Conservation (phyloP, 2,888 invertebrate genomes). For the Callosobruchus maculatus region DNA sequence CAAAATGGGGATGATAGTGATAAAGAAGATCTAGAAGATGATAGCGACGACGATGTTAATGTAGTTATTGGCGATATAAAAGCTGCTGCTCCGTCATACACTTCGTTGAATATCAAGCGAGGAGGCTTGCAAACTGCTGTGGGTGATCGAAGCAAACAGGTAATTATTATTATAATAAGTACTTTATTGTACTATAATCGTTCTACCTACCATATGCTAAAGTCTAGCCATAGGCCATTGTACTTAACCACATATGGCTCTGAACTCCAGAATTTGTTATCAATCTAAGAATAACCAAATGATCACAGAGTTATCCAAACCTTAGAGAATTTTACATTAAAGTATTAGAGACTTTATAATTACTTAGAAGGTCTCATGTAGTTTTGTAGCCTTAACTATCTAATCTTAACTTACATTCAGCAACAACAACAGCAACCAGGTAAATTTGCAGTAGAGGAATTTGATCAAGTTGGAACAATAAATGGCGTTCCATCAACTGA, state of each 20-base stretch:
- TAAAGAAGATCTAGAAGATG: slow-evolving; percentile 56
- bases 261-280: too few relatives aligned
- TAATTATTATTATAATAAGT: too few relatives aligned
- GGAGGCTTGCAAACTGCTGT: slow-evolving; percentile 48
- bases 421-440: slow-evolving; percentile 60
- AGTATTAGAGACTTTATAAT: too few relatives aligned
- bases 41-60: slow-evolving; percentile 82
- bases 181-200: too few relatives aligned
- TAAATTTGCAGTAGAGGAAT: slow-evolving; percentile 83
- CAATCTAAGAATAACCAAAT: too few relatives aligned
- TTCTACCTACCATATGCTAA: too few relatives aligned
- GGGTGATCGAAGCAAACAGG: slow-evolving; percentile 51
- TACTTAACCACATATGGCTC: too few relatives aligned
- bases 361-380: too few relatives aligned
- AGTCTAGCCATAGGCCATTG: too few relatives aligned
- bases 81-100: slow-evolving; percentile 65
- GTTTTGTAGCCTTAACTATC: too few relatives aligned
- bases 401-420: slow-evolving; percentile 6
- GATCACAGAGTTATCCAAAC: too few relatives aligned
- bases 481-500: slow-evolving; percentile 92
- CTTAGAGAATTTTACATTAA: too few relatives aligned
- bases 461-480: slow-evolving; percentile 88
- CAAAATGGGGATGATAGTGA: slow-evolving; percentile 58
- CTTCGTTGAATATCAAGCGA: slow-evolving; percentile 69
- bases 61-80: slow-evolving; percentile 91